These are phyloP conservation scores for Leguminivora glycinivorella DNA, from an alignment of 1,140 invertebrate species.

Conservation along the genomic window DNA sequence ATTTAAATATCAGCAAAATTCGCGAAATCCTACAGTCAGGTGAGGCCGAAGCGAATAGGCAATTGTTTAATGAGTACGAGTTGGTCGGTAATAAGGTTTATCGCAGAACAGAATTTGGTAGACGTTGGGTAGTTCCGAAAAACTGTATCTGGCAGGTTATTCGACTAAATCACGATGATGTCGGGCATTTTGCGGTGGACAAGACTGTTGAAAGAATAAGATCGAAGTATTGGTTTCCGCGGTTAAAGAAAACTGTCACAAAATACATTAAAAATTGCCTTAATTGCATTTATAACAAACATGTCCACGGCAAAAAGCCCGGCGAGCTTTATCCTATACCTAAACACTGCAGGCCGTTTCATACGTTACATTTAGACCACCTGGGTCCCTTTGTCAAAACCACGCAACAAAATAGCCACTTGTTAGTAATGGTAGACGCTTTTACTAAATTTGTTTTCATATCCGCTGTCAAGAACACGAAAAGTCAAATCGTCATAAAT, in stretches of 20 bases:
- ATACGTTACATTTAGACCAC: constrained; percentile 44
- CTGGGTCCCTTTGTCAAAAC: constrained; percentile 41
- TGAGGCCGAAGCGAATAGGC: constrained; percentile 12
- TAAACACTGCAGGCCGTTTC: constrained; percentile 28
- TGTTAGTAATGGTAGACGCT: constrained; percentile 51
- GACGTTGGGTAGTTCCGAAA: constrained; percentile 25
- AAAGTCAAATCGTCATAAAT: constrained; percentile 6
- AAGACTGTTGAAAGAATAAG: constrained; percentile 27
- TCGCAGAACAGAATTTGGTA: constrained; percentile 16
- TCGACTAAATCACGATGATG: constrained; percentile 20
- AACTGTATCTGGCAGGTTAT: constrained; percentile 27
- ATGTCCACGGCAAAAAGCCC: constrained; percentile 12
- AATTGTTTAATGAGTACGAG: constrained; percentile 31
- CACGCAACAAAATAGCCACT: constrained; percentile 46
- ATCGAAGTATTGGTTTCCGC: constrained; percentile 39
- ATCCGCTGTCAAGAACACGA: too few relatives aligned
- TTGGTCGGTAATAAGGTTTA: constrained; percentile 24
- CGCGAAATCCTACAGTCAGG: constrained; percentile 29
- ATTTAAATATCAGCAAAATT: constrained; percentile 33
- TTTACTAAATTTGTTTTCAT: constrained; percentile 52
- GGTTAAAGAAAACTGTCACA: constrained; percentile 33
- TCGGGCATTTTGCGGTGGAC: constrained; percentile 26
- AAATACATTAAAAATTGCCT: constrained; percentile 42
- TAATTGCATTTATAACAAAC: constrained; percentile 34
- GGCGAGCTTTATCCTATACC: constrained; percentile 10